Base-by-base conservation (phyloP, 2,888 invertebrate genomes). In the Drosophila nr. perissopoda region DNA sequence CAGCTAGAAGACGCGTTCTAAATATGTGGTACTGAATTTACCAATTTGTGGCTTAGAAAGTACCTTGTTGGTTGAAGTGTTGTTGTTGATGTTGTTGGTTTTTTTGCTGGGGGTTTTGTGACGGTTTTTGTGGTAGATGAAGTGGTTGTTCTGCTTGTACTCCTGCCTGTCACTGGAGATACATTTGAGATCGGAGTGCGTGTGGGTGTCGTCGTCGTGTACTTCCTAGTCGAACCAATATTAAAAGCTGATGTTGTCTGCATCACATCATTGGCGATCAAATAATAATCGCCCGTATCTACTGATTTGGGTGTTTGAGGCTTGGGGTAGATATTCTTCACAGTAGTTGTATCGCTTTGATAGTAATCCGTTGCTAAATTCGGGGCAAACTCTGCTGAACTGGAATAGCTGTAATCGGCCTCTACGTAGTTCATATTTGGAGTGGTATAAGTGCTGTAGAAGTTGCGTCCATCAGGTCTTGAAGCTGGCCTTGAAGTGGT, bases 101-200 rank as follows among this genome's bases (percentile, higher is more conserved):
- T 69, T 64, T 80, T 76, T 59, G 65, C 66, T 54, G 73, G 45
- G 59, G 76, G 38, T 59, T 69, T 82, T 80, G 77, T 87, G 51
- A 61, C 53, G 60, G 70, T 78, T 78, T 71, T 76, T 69, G 92
- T 90, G 89, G 93, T 92, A 92, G 93, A 93, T 94, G 93, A 80
- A 53, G 75, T 76, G 53, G 74, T 75, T 54, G 71, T 85, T 59
- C 80, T 82, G 49, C 72, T 80, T 59, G 83, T 82, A 92, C 93
- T 82, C 53, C 65, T 71, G 65, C 48, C 57, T 58, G 61, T 63
- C 51, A 62, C 58, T 48, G 68, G 53, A 16, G 75, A 74, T 38
- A 80, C 42, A 62, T 80, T 72, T 16, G 38, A 57, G 33, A 52
- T 58, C 40, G 81, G 48, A 40, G 57, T 16, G 65, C 70, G 69